phyloP scores from a whole-genome alignment of 2,797 vertebrate genomes.

The Cetoscarus ocellatus region DNA sequence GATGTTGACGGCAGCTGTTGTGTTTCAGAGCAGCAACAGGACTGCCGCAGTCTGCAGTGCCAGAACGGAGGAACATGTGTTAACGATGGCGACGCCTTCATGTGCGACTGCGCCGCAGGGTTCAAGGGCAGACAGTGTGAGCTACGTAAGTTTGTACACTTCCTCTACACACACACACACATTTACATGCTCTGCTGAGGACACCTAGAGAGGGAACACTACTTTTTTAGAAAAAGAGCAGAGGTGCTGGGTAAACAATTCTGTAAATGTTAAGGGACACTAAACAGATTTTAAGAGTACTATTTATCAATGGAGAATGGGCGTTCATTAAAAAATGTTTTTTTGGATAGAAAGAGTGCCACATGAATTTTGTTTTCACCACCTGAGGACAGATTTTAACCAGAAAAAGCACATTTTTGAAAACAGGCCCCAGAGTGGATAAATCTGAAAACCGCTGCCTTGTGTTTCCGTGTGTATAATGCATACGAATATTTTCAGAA shows the following conservation, averaged over 20 bases:
- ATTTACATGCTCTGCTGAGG: neutral
- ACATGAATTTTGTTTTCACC: no score
- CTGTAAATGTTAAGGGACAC: neutral
- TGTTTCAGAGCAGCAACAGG: conserved; percentile 83
- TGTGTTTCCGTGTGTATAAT: no score
- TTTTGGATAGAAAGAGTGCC: no score
- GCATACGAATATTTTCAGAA: no score
- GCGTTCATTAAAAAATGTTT: neutral
- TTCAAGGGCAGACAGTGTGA: conserved; percentile 94
- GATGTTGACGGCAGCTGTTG: conserved; percentile 63
- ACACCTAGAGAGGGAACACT: conserved; percentile 1
- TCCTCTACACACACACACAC: conserved; percentile 23
- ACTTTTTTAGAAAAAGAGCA: no score
- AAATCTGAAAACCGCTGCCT: no score
- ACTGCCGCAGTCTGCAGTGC: conserved; percentile 88
- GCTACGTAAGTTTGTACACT: conserved; percentile 87
- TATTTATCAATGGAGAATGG: neutral
- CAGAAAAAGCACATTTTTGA: no score
- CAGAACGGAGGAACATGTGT: conserved; percentile 92
- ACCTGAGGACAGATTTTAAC: no score
- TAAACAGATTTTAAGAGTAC: neutral
- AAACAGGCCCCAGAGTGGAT: no score
- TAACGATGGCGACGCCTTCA: conserved; percentile 70
- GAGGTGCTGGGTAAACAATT: neutral
- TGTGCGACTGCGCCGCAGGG: conserved; percentile 87